Percentiles rank a stretch among this genome's conserved stretches.
Evolutionary conservation across 2,888 invertebrate genomes (phyloP).

Genomic region (Apomyelois bistriatella): DNA sequence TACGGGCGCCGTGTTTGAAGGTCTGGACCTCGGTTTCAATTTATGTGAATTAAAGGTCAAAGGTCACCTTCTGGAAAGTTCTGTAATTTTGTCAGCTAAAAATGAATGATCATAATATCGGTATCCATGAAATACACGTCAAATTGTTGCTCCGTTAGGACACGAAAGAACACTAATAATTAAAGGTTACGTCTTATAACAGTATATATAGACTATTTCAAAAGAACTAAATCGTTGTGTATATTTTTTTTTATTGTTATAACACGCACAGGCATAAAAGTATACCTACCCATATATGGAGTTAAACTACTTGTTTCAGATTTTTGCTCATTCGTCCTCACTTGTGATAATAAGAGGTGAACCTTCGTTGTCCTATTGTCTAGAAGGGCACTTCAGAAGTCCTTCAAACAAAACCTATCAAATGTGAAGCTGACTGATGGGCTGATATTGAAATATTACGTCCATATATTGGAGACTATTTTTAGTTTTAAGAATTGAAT

Average conservation of each 20-base stretch:
- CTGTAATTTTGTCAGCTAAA: no score
- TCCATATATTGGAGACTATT: not conserved
- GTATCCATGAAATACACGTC: no score
- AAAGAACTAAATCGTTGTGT: no score
- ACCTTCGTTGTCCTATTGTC: not conserved
- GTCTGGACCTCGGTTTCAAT: slow-evolving; percentile 9
- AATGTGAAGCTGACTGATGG: not conserved
- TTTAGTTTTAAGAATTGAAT: not conserved
- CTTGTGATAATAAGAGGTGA: not conserved
- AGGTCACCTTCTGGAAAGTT: not conserved
- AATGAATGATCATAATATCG: no score
- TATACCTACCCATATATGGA: not conserved
- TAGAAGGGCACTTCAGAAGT: not conserved
- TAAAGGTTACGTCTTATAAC: no score
- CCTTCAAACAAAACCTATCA: not conserved
- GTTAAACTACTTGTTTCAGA: not conserved
- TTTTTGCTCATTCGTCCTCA: not conserved
- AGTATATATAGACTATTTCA: no score
- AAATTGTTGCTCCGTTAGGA: no score
- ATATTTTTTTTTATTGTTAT: not conserved
- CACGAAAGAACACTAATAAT: no score
- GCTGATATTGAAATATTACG: not conserved
- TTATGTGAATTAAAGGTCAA: not conserved
- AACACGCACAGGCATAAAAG: no score
- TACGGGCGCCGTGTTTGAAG: slow-evolving; percentile 14